These are phyloP conservation scores for Cynaeus angustus DNA, from an alignment of 2,888 invertebrate species.

Conservation along the genomic window DNA sequence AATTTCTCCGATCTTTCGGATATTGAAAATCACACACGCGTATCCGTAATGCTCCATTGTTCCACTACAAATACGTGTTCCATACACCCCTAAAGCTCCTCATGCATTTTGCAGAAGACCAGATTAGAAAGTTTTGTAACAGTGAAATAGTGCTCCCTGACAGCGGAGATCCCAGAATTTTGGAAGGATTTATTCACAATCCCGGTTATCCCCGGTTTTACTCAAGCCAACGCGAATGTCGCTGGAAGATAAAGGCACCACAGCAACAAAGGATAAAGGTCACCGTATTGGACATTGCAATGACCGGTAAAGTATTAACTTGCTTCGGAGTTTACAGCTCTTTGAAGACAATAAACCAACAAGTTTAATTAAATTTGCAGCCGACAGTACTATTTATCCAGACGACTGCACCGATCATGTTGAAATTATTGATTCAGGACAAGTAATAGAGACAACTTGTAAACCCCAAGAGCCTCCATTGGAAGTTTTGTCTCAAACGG, in stretches of 20 bases:
- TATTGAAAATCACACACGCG: conserved; percentile 55
- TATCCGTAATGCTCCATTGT: conserved; percentile 25
- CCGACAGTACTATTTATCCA: conserved; percentile 64
- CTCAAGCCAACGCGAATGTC: conserved; percentile 78
- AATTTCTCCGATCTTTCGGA: conserved; percentile 57
- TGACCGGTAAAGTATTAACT: conserved; percentile 25
- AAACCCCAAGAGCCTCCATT: conserved; percentile 74
- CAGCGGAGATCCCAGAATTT: conserved; percentile 66
- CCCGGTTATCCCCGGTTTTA: conserved; percentile 87
- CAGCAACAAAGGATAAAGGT: conserved; percentile 79
- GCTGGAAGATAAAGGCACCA: conserved; percentile 79
- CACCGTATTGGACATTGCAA: conserved; percentile 80
- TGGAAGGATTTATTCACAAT: conserved; percentile 79
- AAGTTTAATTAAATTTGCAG: conserved; percentile 64
- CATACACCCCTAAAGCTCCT: conserved; percentile 26
- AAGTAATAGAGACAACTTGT: conserved; percentile 73
- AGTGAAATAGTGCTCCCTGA: conserved; percentile 69
- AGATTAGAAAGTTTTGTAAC: conserved; percentile 73
- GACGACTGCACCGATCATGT: conserved; percentile 74
- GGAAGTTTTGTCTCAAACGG: conserved; percentile 72
- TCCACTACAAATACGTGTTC: conserved; percentile 38
- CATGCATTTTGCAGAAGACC: conserved; percentile 67
- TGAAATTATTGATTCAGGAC: conserved; percentile 73
- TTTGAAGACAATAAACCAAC: background rate
- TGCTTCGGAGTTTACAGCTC: background rate